Evolutionary conservation across 2,797 vertebrate species (phyloP), one percentile per base, ranked within the genome.

Genomic region (Rhinatrema bivittatum): DNA sequence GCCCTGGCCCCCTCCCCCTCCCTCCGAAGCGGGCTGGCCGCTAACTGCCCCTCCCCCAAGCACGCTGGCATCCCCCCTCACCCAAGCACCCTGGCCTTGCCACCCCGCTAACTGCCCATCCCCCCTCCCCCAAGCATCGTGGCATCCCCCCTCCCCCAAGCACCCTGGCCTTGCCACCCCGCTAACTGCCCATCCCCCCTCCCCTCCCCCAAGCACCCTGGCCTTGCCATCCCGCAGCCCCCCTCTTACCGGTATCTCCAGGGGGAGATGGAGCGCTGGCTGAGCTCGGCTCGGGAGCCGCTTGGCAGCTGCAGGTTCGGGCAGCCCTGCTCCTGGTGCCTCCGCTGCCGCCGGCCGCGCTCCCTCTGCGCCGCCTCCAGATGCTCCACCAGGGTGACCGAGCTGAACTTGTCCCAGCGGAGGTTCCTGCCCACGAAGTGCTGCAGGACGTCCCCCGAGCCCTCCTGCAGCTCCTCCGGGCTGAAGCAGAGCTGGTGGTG

Each of bases 201-300:
- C 10, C 6, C 16, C 0, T 20, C 5, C 12, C 13, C 8, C 12
- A 10, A 19, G 12, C 6, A 10, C 7, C 15, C 9, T 9, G n/a
- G 3, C 4, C 9, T 14, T 14, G 9, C 25, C 7, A 3, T 15
- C 5, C 12, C n/a, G n/a, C n/a, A n/a, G n/a, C n/a, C 2, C 5
- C 6, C 14, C 18, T 20, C 86, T 78, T 58, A 95, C 93, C 66
- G 61, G 50, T 79, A 81, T 26, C 60, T 58, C 92, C 92, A 93
- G 1, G 91, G 92, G 0, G 92, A 91, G 60, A 93, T 72, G 39
- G 92, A 91, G 7, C 90, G 68, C 18, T 68, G 49, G 2, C 36
- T 48, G 5, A 56, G 0, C 0, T 56, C 46, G 0, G 60, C 49
- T 7, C 7, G 9, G 2, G 50, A 3, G 1, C 46, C 28, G 1